phyloP scores from a whole-genome alignment of 2,888 invertebrate genomes.

The Dione juno region DNA sequence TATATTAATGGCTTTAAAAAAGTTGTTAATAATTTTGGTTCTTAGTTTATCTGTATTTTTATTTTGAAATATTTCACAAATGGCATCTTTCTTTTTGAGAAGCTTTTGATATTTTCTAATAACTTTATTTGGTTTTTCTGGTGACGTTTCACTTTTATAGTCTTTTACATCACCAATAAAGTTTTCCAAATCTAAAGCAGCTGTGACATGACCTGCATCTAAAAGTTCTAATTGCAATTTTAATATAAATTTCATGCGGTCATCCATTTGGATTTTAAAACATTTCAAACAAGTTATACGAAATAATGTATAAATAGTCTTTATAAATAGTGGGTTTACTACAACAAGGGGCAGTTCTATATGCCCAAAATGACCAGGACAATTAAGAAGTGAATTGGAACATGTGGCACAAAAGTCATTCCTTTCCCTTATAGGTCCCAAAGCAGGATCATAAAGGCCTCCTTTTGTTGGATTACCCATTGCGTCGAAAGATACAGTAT shows the following conservation, averaged over 20 bases:
- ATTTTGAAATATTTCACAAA: constrained; percentile 65
- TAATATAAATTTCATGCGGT: constrained; percentile 82
- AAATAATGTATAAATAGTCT: constrained; percentile 87
- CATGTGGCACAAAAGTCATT: constrained; percentile 92
- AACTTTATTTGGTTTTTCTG: constrained; percentile 72
- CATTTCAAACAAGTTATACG: constrained; percentile 89
- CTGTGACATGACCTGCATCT: constrained; percentile 88
- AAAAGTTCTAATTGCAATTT: constrained; percentile 88
- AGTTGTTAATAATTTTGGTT: constrained; percentile 69
- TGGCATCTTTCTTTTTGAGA: constrained; percentile 61
- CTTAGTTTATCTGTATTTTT: constrained; percentile 81
- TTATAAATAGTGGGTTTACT: constrained; percentile 95
- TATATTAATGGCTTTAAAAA: constrained; percentile 73
- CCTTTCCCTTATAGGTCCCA: constrained; percentile 87
- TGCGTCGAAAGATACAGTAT: constrained; percentile 90
- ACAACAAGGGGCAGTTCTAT: constrained; percentile 94
- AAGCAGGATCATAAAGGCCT: constrained; percentile 94
- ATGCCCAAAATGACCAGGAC: constrained; percentile 97
- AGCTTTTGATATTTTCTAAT: constrained; percentile 71
- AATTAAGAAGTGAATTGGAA: constrained; percentile 84
- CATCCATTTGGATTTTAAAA: constrained; percentile 85
- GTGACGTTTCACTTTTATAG: constrained; percentile 64
- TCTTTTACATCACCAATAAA: constrained; percentile 65
- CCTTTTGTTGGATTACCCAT: constrained; percentile 91
- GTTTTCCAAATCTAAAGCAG: constrained; percentile 87